Evolutionary conservation across 2,888 invertebrate genomes (phyloP).

Genomic region (Amphipyra tragopoginis): DNA sequence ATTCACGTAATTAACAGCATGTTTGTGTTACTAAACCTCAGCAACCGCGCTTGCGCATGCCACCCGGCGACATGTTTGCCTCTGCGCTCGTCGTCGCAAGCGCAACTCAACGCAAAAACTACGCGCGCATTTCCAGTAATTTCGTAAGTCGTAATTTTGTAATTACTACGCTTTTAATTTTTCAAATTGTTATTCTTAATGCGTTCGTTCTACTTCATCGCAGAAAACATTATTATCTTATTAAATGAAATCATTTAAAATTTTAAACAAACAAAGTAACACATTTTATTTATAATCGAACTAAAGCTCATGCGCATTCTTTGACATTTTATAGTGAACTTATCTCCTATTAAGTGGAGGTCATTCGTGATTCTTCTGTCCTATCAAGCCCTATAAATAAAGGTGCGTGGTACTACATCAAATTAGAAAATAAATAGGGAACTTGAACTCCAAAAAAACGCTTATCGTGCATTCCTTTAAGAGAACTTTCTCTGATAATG

Average conservation of each 20-base stretch:
- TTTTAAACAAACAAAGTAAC: too few relatives aligned
- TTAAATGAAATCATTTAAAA: too few relatives aligned
- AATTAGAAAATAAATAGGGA: constrained; percentile 58
- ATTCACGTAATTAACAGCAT: constrained; percentile 81
- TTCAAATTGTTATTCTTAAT: constrained; percentile 51
- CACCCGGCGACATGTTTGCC: constrained; percentile 71
- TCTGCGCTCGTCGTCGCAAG: constrained; percentile 14
- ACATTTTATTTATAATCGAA: too few relatives aligned
- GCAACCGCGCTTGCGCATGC: constrained; percentile 65
- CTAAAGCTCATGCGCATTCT: constrained; percentile 3
- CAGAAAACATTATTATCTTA: constrained; percentile 4
- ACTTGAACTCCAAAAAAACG: constrained; percentile 51
- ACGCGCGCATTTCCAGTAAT: constrained; percentile 73
- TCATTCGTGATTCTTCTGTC: constrained; percentile 14
- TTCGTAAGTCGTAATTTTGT: constrained; percentile 72
- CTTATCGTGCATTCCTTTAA: constrained; percentile 74
- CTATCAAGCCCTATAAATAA: constrained; percentile 30
- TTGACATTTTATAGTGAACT: constrained; percentile 10
- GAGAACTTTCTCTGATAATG: constrained; percentile 85
- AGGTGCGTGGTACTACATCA: constrained; percentile 43
- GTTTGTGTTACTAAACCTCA: constrained; percentile 71
- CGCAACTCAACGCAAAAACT: constrained; percentile 72
- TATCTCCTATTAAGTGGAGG: constrained; percentile 3
- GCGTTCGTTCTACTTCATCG: constrained; percentile 42
- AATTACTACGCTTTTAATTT: constrained; percentile 72